Conservation (phyloP, 1,140 invertebrate species). For the Drosophila fuyamai region DNA sequence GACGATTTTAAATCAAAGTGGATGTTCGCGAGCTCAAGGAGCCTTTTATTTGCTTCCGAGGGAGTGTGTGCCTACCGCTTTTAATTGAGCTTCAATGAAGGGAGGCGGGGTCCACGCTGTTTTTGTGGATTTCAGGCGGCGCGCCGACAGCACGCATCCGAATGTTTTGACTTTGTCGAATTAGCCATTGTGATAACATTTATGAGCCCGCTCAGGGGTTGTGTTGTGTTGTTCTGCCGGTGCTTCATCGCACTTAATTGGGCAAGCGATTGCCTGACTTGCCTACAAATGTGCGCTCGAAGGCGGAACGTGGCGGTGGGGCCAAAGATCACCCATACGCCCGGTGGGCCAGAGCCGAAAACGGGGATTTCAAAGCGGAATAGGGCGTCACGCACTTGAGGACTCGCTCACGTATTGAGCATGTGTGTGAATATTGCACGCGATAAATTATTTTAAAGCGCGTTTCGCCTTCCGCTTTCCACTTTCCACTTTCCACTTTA, state of each 20-base stretch:
- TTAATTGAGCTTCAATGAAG: slow-evolving; percentile 35
- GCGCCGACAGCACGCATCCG: slow-evolving; percentile 48
- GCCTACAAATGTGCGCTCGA: slow-evolving; percentile 66
- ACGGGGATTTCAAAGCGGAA: slow-evolving; percentile 13
- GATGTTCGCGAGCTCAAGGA: neutral
- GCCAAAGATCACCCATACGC: slow-evolving; percentile 35
- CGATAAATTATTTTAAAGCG: slow-evolving; percentile 82
- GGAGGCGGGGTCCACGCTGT: slow-evolving; percentile 23
- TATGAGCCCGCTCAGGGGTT: slow-evolving; percentile 28
- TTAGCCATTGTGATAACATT: slow-evolving; percentile 80
- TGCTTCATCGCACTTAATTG: slow-evolving; percentile 72
- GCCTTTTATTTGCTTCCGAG: neutral
- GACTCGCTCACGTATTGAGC: slow-evolving; percentile 39
- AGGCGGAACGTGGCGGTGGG: slow-evolving; percentile 2
- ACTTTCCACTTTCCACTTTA: neutral
- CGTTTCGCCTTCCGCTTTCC: neutral
- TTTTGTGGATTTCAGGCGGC: slow-evolving; percentile 42
- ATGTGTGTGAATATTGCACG: slow-evolving; percentile 65
- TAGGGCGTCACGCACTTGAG: slow-evolving; percentile 52
- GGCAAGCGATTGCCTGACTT: slow-evolving; percentile 79
- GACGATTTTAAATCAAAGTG: slow-evolving; percentile 2
- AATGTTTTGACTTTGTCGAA: slow-evolving; percentile 77
- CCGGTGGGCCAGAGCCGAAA: slow-evolving; percentile 16
- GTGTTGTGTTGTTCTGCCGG: slow-evolving; percentile 14
- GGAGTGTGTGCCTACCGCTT: slow-evolving; percentile 17